Percentiles rank a stretch among this genome's conserved stretches.
These are phyloP conservation scores for Melanaphis sacchari DNA, from an alignment of 1,140 invertebrate species.

Conservation along the genomic window DNA sequence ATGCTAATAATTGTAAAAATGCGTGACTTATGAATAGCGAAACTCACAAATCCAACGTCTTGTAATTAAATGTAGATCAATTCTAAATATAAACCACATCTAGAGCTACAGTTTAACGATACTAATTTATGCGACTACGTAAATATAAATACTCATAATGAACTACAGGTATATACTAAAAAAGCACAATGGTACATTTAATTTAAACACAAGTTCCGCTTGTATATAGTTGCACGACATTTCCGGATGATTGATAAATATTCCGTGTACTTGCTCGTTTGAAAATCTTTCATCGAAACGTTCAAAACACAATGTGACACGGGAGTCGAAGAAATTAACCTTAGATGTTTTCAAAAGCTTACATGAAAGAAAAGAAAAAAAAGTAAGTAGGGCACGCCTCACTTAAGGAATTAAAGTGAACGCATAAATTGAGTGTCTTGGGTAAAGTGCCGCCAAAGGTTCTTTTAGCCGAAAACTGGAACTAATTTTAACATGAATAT, in stretches of 20 bases:
- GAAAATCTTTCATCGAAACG: conserved; percentile 18
- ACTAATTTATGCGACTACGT: background rate
- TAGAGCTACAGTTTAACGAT: background rate
- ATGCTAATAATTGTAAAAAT: background rate
- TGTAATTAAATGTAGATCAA: conserved; percentile 1
- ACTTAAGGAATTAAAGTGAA: conserved; percentile 27
- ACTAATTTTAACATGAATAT: background rate
- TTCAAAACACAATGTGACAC: background rate
- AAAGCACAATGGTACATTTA: background rate
- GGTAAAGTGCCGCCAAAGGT: background rate
- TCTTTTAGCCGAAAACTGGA: background rate
- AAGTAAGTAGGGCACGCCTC: background rate
- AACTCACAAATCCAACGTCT: background rate
- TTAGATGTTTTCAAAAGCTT: background rate
- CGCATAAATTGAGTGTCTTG: background rate
- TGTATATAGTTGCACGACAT: background rate
- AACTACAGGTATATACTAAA: conserved; percentile 7
- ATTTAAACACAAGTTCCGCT: background rate
- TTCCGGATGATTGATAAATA: background rate
- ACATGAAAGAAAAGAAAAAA: background rate
- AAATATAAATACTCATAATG: background rate
- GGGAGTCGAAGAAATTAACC: background rate
- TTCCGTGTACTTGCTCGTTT: background rate
- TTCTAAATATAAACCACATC: background rate
- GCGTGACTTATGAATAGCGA: background rate